Evolutionary conservation across 2,797 vertebrate genomes (phyloP).

Genomic region (Gymnothorax javanicus): DNA sequence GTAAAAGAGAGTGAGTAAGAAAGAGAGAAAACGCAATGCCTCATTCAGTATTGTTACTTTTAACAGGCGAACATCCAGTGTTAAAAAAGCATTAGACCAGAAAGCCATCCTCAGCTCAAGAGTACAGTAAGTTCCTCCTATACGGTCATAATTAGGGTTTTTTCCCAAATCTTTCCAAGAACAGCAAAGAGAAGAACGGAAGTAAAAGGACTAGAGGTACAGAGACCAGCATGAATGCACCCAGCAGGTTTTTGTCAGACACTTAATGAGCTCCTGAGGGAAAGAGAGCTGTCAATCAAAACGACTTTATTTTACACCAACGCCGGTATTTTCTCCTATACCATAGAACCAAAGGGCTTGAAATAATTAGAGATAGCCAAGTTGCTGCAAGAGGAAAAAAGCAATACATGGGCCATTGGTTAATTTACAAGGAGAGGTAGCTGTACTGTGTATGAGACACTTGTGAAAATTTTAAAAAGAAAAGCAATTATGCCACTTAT

Average conservation of each 20-base stretch:
- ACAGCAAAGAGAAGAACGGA: slow-evolving; percentile 70
- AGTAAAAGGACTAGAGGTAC: slow-evolving; percentile 65
- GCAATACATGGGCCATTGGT: slow-evolving; percentile 15
- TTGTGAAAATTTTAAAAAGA: neutral
- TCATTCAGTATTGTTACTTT: neutral
- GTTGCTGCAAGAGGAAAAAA: slow-evolving; percentile 73
- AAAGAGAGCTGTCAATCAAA: slow-evolving; percentile 92
- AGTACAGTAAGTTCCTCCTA: slow-evolving; percentile 56
- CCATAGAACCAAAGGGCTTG: slow-evolving; percentile 94
- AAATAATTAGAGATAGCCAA: slow-evolving; percentile 98
- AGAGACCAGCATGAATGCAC: slow-evolving; percentile 69
- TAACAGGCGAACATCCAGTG: slow-evolving; percentile 58
- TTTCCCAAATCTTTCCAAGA: slow-evolving; percentile 72
- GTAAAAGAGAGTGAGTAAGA: neutral
- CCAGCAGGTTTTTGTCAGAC: slow-evolving; percentile 81
- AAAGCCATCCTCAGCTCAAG: slow-evolving; percentile 63
- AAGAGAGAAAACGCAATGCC: neutral
- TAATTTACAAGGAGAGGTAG: slow-evolving; percentile 38
- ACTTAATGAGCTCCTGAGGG: slow-evolving; percentile 99
- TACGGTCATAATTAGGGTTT: slow-evolving; percentile 69
- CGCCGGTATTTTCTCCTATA: slow-evolving; percentile 78
- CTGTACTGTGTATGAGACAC: slow-evolving; percentile 22
- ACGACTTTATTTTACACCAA: slow-evolving; percentile 70
- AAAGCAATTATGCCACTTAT: slow-evolving; percentile 22
- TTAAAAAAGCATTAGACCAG: slow-evolving; percentile 70